phyloP scores from a whole-genome alignment of 64 coral and sea anemone species.

The Porites australiensis region DNA sequence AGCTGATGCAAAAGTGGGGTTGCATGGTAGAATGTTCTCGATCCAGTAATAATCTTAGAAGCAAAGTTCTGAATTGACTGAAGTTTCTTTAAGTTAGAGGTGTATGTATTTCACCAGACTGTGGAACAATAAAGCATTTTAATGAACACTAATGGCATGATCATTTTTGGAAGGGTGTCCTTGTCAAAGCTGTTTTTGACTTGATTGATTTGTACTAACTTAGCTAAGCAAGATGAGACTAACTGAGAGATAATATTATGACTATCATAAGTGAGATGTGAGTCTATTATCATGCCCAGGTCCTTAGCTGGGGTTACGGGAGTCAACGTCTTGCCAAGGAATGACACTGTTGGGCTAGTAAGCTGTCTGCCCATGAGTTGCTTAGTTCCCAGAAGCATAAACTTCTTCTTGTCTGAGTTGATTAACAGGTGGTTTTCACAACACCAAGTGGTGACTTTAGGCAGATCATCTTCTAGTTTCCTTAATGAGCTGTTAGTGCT shows the following conservation, averaged over 20 bases:
- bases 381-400: constrained; percentile 1
- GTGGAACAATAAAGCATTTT: background rate
- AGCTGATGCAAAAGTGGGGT: background rate
- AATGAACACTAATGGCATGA: background rate
- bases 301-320: background rate
- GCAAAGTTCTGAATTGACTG: background rate
- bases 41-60: background rate
- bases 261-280: background rate
- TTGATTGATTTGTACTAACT: background rate
- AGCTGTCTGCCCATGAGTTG: background rate
- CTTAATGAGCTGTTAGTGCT: no score
- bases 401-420: constrained; percentile 12
- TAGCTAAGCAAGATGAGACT: background rate
- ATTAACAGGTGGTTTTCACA: background rate
- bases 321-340: constrained; percentile 5
- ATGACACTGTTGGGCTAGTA: no score
- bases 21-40: background rate
- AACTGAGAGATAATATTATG: background rate
- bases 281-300: background rate
- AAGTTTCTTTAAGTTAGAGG: no score
- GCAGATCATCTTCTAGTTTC: no score
- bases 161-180: background rate
- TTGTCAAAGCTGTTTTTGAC: background rate
- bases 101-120: no score
- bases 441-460: background rate